Conservation (phyloP, 2,888 invertebrate species). For the Leucophenga montana region DNA sequence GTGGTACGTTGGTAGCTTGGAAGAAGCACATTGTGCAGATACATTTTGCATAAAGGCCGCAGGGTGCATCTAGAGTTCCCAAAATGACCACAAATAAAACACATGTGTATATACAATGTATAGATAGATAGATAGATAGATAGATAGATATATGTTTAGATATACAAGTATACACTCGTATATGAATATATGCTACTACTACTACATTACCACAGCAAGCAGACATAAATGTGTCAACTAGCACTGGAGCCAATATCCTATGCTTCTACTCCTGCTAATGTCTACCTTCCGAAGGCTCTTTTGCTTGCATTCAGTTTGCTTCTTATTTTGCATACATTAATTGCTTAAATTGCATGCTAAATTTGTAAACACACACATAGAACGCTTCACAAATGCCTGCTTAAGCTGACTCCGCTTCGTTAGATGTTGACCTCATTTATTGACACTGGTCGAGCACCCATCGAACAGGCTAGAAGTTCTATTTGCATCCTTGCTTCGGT, state of each 20-base stretch:
- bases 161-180: too few relatives aligned
- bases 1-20: neutral
- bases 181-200: too few relatives aligned
- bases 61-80: too few relatives aligned
- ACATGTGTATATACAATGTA: too few relatives aligned
- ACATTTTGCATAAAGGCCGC: neutral
- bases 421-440: neutral
- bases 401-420: neutral
- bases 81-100: too few relatives aligned
- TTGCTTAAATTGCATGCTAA: conserved; percentile 58
- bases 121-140: too few relatives aligned
- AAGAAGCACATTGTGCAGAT: neutral
- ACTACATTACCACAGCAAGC: too few relatives aligned
- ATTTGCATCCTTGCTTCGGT: conserved; percentile 2
- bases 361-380: conserved; percentile 36
- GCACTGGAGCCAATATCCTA: neutral
- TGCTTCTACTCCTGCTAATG: neutral
- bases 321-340: conserved; percentile 40
- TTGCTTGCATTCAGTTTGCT: neutral
- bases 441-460: neutral
- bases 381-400: neutral
- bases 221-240: too few relatives aligned
- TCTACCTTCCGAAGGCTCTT: neutral
- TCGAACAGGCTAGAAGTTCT: conserved; percentile 28
- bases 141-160: too few relatives aligned